Evolutionary conservation across 2,888 invertebrate genomes (phyloP).

Genomic region (Reticulitermes lucifugus): DNA sequence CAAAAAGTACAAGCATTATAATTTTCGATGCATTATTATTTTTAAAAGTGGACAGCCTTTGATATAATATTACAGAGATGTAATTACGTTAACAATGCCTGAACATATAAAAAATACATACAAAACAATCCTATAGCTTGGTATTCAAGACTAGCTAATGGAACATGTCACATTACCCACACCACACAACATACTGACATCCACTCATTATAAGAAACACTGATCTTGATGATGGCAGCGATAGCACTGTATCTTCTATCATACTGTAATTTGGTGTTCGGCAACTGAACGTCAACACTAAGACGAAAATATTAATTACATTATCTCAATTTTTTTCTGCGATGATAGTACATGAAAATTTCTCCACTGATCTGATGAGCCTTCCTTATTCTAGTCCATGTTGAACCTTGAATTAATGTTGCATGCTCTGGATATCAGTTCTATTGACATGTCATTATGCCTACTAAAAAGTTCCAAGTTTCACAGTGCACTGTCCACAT

Average conservation of each 20-base stretch:
- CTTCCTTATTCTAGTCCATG: neutral
- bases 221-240: conserved; percentile 2
- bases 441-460: conserved; percentile 13
- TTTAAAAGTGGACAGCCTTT: neutral
- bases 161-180: conserved; percentile 21
- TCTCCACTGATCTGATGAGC: neutral
- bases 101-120: conserved; percentile 40
- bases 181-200: conserved; percentile 19
- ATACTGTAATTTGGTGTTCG: conserved; percentile 22
- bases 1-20: conserved; percentile 31
- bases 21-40: conserved; percentile 8
- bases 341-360: neutral
- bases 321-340: neutral
- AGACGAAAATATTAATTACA: conserved; percentile 4
- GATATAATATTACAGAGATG: neutral
- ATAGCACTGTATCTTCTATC: neutral
- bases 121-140: conserved; percentile 37
- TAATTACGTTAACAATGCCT: neutral
- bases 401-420: neutral
- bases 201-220: conserved; percentile 11
- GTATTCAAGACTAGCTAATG: conserved; percentile 35
- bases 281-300: conserved; percentile 31
- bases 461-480: conserved; percentile 33
- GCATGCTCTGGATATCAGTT: conserved; percentile 16
- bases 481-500: conserved; percentile 1